Evolutionary conservation across 2,888 invertebrate genomes (phyloP), one percentile per base, ranked within the genome.

Genomic region (Galerucella calmariensis): DNA sequence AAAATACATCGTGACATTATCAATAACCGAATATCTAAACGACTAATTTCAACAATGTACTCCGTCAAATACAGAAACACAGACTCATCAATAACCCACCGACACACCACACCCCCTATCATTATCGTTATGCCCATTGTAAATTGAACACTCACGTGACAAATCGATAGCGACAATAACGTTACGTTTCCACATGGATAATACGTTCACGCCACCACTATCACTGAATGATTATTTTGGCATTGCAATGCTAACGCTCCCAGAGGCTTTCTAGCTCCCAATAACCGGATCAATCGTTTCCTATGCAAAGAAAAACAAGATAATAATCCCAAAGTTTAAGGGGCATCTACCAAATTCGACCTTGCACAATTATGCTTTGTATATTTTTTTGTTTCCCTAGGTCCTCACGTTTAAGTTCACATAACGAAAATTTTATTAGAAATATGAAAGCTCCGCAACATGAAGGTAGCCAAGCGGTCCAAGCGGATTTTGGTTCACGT

Each of bases 91-190:
- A 77, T 77, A 75, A 72, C 67, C 73, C 59, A 73, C 72, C 67
- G 20, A 41, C 8, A 67, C 27, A 63, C 69, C 67, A 65, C 72
- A 68, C 75, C 75, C 51, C 66, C 69, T 68, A 72, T 75, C 59
- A 75, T 75, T 69, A 72, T 66, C 69, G 66, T 69, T 74, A 72
- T 69, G 66, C 58, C 73, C 71, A 73, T 78, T 69, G 71, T 73
- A 69, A 75, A 76, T 75, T 76, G 75, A 75, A 69, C 73, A 77
- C 73, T 73, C 68, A 75, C 72, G 72, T 72, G 75, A 77, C 75
- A 68, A 73, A 77, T 74, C 74, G 69, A 77, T 77, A 66, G 63
- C 61, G 53, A 70, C 70, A 48, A 73, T 66, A 69, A 65, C 35
- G 35, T 59, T 35, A 63, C 51, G 68, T 69, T 67, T 72, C 67